Percentiles rank a stretch among this genome's conserved stretches.
phyloP scores from a whole-genome alignment of 2,797 vertebrate genomes.

The Brachyalestes nurse region DNA sequence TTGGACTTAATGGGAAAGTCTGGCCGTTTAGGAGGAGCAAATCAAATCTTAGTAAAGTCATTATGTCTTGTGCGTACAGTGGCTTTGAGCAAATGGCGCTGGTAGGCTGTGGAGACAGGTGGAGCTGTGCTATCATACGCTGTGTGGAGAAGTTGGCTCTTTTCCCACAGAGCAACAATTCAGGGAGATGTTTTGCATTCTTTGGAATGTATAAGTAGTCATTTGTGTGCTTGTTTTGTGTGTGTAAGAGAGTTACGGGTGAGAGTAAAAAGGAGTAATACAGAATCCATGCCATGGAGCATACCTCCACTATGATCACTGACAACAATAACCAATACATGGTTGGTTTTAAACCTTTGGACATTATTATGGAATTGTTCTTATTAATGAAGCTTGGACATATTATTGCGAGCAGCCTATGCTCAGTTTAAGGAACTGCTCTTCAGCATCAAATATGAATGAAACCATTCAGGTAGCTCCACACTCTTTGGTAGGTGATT shows the following conservation, averaged over 20 bases:
- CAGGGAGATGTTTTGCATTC: constrained; percentile 19
- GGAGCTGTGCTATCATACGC: constrained; percentile 20
- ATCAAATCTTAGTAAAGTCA: constrained; percentile 52
- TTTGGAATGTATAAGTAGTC: constrained; percentile 7
- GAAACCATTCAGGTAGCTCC: background rate
- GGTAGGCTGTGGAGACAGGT: constrained; percentile 27
- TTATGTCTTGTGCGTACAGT: constrained; percentile 44
- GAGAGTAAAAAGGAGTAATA: background rate
- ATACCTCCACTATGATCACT: background rate
- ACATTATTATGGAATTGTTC: background rate
- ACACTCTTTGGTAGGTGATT: too few relatives aligned
- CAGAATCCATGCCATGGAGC: background rate
- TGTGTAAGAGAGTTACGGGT: background rate
- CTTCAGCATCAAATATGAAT: background rate
- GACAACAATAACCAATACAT: constrained; percentile 3
- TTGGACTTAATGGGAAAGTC: constrained; percentile 54
- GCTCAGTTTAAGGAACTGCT: background rate
- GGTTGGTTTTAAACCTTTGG: background rate
- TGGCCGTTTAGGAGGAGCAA: constrained; percentile 49
- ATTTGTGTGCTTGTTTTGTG: background rate
- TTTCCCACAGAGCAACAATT: constrained; percentile 16
- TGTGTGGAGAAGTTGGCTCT: constrained; percentile 19
- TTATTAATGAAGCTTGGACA: background rate
- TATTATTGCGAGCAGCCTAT: background rate
- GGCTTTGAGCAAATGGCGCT: constrained; percentile 30